Evolutionary conservation across 2,797 vertebrate species (phyloP).

Genomic region (Lepilemur ruficaudatus): DNA sequence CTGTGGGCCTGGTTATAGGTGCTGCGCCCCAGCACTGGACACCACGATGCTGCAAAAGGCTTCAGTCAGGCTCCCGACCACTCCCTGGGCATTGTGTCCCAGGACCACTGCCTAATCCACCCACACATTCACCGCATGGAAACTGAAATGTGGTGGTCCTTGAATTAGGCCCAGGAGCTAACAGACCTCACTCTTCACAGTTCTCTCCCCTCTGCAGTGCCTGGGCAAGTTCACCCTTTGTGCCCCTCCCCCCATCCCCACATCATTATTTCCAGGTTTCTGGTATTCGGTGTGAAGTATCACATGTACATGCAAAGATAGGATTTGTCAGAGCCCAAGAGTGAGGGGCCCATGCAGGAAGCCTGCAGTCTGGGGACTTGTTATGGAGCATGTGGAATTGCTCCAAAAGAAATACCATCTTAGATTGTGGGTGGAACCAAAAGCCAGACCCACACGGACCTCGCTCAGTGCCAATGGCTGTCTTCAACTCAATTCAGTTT

Average conservation of each 20-base stretch:
- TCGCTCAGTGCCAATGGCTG: background rate
- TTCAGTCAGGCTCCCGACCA: background rate
- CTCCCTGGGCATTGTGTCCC: background rate
- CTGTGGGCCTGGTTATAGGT: accelerated
- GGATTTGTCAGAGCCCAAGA: background rate
- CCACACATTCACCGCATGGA: accelerated
- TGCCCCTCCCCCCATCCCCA: background rate
- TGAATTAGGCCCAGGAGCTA: background rate
- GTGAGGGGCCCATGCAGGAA: background rate
- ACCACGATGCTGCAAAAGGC: background rate
- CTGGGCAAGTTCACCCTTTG: background rate
- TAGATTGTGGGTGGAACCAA: background rate
- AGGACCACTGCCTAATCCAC: no score
- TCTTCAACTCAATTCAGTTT: background rate
- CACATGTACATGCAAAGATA: background rate
- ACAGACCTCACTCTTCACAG: background rate
- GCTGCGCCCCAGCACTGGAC: no score
- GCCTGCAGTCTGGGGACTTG: background rate
- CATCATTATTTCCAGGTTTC: background rate
- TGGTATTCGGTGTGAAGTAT: background rate
- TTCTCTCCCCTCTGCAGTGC: no score
- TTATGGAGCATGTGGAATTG: background rate
- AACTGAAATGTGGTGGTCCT: accelerated
- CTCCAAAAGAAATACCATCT: background rate
- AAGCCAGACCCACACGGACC: background rate